A percentile compares a stretch with the other conserved stretches of the same genome.
These are phyloP conservation scores for Philereme vetulata DNA, from an alignment of 2,888 invertebrate species.

Conservation along the genomic window DNA sequence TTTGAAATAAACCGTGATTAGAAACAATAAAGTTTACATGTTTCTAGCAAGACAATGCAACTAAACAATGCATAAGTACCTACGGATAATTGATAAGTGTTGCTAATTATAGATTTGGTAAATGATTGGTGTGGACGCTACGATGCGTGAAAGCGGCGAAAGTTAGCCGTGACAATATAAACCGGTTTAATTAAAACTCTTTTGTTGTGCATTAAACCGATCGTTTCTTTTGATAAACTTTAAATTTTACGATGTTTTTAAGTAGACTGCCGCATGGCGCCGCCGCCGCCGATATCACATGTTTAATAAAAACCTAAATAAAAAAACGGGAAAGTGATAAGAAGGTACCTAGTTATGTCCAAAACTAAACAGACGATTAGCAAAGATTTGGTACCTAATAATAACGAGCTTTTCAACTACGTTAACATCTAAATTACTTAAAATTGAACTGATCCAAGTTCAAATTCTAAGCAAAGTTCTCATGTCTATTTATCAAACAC, in stretches of 20 bases:
- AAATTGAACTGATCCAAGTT: not conserved
- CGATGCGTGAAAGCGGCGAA: slow-evolving; percentile 76
- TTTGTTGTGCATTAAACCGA: slow-evolving; percentile 26
- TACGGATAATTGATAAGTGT: slow-evolving; percentile 36
- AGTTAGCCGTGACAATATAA: slow-evolving; percentile 59
- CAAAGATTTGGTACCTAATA: too few relatives aligned
- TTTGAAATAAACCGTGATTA: slow-evolving; percentile 17
- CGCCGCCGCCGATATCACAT: too few relatives aligned
- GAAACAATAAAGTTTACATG: slow-evolving; percentile 19
- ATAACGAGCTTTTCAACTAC: too few relatives aligned
- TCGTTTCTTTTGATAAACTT: slow-evolving; percentile 18
- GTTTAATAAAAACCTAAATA: too few relatives aligned
- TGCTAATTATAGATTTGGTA: slow-evolving; percentile 63
- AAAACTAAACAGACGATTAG: too few relatives aligned
- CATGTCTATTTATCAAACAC: not conserved
- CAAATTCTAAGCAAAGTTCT: not conserved
- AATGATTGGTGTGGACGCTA: slow-evolving; percentile 55
- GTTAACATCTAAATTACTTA: not conserved
- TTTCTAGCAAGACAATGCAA: slow-evolving; percentile 23
- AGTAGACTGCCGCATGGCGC: not conserved
- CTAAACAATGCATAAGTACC: slow-evolving; percentile 28
- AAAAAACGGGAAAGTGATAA: too few relatives aligned
- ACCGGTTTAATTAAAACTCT: slow-evolving; percentile 55
- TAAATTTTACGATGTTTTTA: slow-evolving; percentile 7
- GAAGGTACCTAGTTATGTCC: too few relatives aligned